Evolutionary conservation across 1,140 invertebrate species (phyloP), one percentile per base, ranked within the genome.

Genomic region (Anthonomus grandis): DNA sequence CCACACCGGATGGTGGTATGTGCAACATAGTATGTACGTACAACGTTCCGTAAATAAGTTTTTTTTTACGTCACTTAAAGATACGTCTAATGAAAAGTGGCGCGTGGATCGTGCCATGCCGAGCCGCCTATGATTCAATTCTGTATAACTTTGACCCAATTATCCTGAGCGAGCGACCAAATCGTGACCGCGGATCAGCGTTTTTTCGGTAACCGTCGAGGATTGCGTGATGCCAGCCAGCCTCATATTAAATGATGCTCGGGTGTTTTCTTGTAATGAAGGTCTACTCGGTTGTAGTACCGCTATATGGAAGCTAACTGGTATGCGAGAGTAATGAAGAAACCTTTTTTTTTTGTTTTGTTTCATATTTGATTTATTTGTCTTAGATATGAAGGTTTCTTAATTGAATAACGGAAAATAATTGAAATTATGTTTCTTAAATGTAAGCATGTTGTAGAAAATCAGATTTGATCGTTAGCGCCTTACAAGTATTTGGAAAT

Each of bases 61-160:
- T 52, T 52, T 53, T 53, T 53, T n/a, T n/a, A 25, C 46, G 41
- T 48, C 53, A 50, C 46, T 38, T 60, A 55, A 34, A 37, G 52
- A 49, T 60, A 27, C 47, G 25, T 47, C 45, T 60, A 54, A 53
- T 55, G 51, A 42, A 46, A 48, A 50, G 53, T 52, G 39, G 52
- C 47, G 45, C 53, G 58, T 44, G 58, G 39, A 56, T 54, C 46
- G 47, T 52, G 58, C 49, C 47, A 50, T 39, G 47, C 53, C 53
- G 46, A 38, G 38, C 41, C 58, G 52, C 53, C 53, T 56, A 56
- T 56, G 58, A 54, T 60, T 55, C 52, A 60, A 60, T 60, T 50
- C 58, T 56, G 58, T 54, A n/a, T n/a, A 56, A 60, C 54, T 57
- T 57, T 57, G 54, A 57, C 54, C 54, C 54, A 57, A 57, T 57